Base-by-base conservation (phyloP, 2,113 vertebrate genomes). In the Chrysochloris asiatica region DNA sequence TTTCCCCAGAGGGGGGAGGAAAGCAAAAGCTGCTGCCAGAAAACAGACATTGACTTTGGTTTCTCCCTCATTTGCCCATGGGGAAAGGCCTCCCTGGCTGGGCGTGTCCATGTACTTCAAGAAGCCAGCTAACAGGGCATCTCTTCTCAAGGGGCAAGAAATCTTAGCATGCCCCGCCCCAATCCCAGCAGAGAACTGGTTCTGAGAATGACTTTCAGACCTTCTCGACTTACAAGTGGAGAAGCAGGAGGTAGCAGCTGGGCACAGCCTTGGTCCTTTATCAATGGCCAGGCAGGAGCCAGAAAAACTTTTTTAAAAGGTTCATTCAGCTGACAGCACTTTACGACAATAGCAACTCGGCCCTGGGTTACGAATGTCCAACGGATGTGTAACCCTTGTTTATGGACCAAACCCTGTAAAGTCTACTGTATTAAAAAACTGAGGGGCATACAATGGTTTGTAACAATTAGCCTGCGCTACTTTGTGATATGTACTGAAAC, bases 1-100 rank as follows among this genome's bases (percentile, higher is more conserved):
- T 96, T 95, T 97, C 95, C 95, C 96, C 84, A 89, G 92, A 90
- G 93, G 72, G 52, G 17, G 13, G 67, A 87, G 38, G 33, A 78
- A 94, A 93, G 95, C 45, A 71, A 86, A 88, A 21, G 33, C 86
- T 48, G 48, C 41, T 78, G 82, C 80, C 88, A 77, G 54, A 86
- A 89, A 82, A 77, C 50, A 92, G 78, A 92, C 83, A 79, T 26
- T 78, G 0, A 81, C 50, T 83, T 73, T 45, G 0, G 61, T 43
- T 52, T 86, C 88, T 89, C 48, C 52, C 72, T 73, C 63, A 43
- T 77, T 43, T 81, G 86, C 82, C 88, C 1, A 0, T 12, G 11
- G 73, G 71, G 83, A 67, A 47, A 12, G 30, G 33, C 50, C 81
- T 41, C n/a, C 10, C 8, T 19, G 13, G 88, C 38, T 26, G 28